Evolutionary conservation across 2,888 invertebrate genomes (phyloP), one percentile per base, ranked within the genome.

Genomic region (Harpagoxenus sublaevis): DNA sequence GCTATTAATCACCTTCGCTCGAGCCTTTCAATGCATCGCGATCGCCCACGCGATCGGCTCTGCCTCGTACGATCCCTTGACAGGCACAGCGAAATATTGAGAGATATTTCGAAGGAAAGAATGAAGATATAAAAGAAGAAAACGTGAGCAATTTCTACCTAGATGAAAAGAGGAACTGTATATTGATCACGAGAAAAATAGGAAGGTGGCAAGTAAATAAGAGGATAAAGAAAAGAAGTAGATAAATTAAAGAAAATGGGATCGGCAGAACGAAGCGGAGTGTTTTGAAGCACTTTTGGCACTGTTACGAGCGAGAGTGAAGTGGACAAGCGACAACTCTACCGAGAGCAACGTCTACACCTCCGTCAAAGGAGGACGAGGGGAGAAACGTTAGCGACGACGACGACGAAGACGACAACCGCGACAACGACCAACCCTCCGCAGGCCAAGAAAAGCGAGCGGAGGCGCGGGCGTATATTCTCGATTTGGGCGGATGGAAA

Each of bases 401-500:
- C 85, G 71, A 68, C 79, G 84, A 51, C 65, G 48, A 42, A 91
- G 84, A 83, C 85, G 87, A 82, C 83, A 84, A 65, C 86, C 78
- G 83, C 75, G 71, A 78, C 55, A 63, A 79, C 82, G 88, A 75
- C 70, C 75, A 74, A 84, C 74, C 81, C 85, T 88, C 86, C 48
- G 63, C 75, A 71, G 85, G 83, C 79, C 86, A 85, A 86, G 89
- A 88, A 86, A 86, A 86, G 83, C 86, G 89, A 90, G 93, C 87
- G 92, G 92, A 91, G 92, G 93, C 92, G 94, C 93, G 94, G 94
- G 94, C 94, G 95, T 94, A 96, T 96, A 96, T 96, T 96, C 96
- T 96, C 95, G 96, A 96, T 96, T 96, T 96, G 96, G 96, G 95
- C 95, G 96, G 96, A 95, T 95, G 95, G 96, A 96, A 96, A 97